These are phyloP conservation scores for Grapholita molesta DNA, from an alignment of 1,140 invertebrate genomes.

Conservation along the genomic window DNA sequence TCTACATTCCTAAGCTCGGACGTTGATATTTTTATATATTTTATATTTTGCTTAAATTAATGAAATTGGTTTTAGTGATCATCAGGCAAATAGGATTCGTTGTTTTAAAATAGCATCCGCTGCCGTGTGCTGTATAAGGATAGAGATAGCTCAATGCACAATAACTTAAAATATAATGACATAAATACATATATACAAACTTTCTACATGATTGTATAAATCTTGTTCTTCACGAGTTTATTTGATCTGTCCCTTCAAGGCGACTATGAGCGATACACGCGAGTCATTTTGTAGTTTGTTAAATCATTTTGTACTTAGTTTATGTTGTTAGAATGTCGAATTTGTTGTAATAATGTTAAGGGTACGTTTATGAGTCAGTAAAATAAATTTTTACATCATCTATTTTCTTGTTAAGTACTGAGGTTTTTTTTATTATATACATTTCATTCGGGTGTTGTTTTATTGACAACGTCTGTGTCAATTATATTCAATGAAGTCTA, in stretches of 20 bases:
- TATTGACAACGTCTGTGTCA: background rate
- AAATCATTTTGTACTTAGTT: slow-evolving; percentile 50
- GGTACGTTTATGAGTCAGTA: slow-evolving; percentile 28
- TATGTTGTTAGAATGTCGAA: slow-evolving; percentile 43
- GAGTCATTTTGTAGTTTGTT: slow-evolving; percentile 14
- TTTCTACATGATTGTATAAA: background rate
- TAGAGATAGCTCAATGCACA: background rate
- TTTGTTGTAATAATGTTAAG: slow-evolving; percentile 34
- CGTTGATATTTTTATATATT: background rate
- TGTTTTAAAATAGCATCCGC: background rate
- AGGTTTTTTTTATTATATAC: background rate
- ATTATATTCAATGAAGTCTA: background rate
- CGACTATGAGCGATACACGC: background rate
- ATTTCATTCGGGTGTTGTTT: background rate
- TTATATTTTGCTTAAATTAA: background rate
- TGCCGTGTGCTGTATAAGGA: background rate
- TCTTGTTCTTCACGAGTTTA: background rate
- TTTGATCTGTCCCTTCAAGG: background rate
- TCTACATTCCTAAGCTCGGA: background rate
- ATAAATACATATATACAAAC: background rate
- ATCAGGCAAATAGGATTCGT: background rate
- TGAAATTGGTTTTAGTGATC: background rate
- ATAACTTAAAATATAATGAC: background rate
- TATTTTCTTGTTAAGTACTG: background rate
- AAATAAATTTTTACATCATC: slow-evolving; percentile 16